These are phyloP conservation scores for Drosophila mojavensis DNA, from an alignment of 1,140 invertebrate genomes.

Conservation along the genomic window DNA sequence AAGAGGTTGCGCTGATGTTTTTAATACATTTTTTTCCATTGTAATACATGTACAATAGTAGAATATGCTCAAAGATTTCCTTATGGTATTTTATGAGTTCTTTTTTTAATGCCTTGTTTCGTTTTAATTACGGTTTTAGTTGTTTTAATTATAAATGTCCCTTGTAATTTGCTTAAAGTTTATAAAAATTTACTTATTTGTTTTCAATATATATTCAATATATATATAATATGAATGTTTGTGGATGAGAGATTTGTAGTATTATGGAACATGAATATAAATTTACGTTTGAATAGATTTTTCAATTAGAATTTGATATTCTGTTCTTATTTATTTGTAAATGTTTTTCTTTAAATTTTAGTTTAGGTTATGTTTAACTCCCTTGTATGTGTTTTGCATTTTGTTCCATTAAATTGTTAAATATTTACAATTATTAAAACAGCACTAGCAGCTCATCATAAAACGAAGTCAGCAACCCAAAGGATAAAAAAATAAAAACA, in stretches of 20 bases:
- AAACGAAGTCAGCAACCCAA: constrained; percentile 3
- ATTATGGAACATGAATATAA: constrained; percentile 71
- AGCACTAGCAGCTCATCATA: constrained; percentile 44
- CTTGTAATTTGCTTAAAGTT: constrained; percentile 74
- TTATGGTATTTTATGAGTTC: not conserved
- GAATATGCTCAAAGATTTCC: constrained; percentile 15
- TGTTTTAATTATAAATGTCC: constrained; percentile 63
- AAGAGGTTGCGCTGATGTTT: constrained; percentile 57
- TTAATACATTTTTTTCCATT: not conserved
- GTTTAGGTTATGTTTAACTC: constrained; percentile 69
- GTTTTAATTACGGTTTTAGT: constrained; percentile 20
- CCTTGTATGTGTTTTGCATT: constrained; percentile 81
- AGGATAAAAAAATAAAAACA: constrained; percentile 2
- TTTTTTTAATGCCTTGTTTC: constrained; percentile 26
- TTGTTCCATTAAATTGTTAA: constrained; percentile 78
- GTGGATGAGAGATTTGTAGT: constrained; percentile 54
- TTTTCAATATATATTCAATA: constrained; percentile 1
- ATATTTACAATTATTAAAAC: constrained; percentile 62
- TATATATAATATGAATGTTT: constrained; percentile 20
- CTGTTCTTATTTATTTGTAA: not conserved
- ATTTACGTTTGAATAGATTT: constrained; percentile 65
- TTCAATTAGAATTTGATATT: constrained; percentile 56
- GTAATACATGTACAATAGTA: constrained; percentile 43
- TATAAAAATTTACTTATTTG: constrained; percentile 57
- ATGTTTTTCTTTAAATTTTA: constrained; percentile 37